Conservation (phyloP, 35 echinoderm and acorn worm genomes). For the Strongylocentrotus purpuratus region DNA sequence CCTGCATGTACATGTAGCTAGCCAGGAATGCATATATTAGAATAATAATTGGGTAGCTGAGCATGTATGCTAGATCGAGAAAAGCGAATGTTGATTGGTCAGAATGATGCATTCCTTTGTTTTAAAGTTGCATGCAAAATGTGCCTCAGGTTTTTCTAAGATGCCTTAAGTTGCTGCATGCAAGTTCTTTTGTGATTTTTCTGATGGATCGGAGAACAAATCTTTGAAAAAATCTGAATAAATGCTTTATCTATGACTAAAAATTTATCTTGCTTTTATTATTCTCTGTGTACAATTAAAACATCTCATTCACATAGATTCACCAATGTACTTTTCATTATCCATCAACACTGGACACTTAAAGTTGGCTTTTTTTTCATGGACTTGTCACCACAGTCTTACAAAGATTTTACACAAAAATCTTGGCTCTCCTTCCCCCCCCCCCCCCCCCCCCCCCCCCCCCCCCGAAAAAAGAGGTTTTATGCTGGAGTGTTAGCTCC, state of each 20-base stretch:
- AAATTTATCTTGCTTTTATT: not conserved
- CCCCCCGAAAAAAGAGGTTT: too few relatives aligned
- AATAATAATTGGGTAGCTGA: not conserved
- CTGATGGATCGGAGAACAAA: not conserved
- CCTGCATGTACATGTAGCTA: not conserved
- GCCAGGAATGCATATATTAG: not conserved
- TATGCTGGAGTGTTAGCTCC: too few relatives aligned
- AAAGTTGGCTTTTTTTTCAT: too few relatives aligned
- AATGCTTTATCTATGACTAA: not conserved
- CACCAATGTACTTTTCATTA: too few relatives aligned
- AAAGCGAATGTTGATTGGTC: not conserved
- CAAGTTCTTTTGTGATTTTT: conserved; percentile 9
- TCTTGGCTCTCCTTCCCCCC: too few relatives aligned
- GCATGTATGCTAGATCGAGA: not conserved
- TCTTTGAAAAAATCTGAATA: not conserved
- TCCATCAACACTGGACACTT: too few relatives aligned
- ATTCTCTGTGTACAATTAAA: not conserved
- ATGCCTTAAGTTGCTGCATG: not conserved
- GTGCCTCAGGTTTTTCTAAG: not conserved
- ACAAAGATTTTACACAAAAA: too few relatives aligned
- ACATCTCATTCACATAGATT: not conserved
- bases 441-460: too few relatives aligned
- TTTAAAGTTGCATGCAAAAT: not conserved
- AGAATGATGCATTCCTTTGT: not conserved
- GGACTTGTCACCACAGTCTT: too few relatives aligned